phyloP scores from a whole-genome alignment of 2,797 vertebrate genomes.

The Hydrocynus forskahlii region DNA sequence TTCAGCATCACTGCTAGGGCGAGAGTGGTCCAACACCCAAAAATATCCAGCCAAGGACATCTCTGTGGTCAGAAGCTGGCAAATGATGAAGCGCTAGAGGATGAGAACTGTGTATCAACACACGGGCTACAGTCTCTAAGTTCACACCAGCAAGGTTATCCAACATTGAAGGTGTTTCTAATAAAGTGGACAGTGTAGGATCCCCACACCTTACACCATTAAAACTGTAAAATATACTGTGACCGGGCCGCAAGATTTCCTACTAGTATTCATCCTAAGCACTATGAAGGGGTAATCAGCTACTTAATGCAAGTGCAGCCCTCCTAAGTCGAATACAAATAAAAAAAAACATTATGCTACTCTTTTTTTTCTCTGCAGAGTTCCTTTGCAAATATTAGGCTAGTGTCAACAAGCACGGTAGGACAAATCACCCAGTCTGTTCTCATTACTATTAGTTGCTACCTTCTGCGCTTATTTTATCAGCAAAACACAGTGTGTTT shows the following conservation, averaged over 20 bases:
- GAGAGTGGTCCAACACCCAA: background rate
- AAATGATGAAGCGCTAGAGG: background rate
- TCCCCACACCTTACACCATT: background rate
- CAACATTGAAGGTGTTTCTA: background rate
- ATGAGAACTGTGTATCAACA: background rate
- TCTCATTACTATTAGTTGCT: conserved; percentile 43
- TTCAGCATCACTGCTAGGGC: background rate
- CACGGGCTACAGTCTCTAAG: background rate
- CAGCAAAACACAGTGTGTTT: conserved; percentile 41
- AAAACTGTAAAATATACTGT: background rate
- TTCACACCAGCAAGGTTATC: background rate
- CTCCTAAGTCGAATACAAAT: conserved; percentile 2
- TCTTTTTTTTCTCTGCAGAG: conserved; percentile 23
- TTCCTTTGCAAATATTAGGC: conserved; percentile 42
- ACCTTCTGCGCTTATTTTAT: conserved; percentile 31
- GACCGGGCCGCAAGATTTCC: no score
- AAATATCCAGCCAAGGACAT: background rate
- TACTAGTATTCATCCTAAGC: background rate
- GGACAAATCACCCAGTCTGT: conserved; percentile 41
- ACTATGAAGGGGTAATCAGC: background rate
- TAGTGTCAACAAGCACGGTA: conserved; percentile 37
- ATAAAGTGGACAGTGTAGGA: background rate
- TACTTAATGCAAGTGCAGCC: background rate
- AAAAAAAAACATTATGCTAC: conserved; percentile 26
- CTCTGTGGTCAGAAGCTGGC: background rate